Conservation (phyloP, 2,797 vertebrate genomes). For the Smutsia gigantea region DNA sequence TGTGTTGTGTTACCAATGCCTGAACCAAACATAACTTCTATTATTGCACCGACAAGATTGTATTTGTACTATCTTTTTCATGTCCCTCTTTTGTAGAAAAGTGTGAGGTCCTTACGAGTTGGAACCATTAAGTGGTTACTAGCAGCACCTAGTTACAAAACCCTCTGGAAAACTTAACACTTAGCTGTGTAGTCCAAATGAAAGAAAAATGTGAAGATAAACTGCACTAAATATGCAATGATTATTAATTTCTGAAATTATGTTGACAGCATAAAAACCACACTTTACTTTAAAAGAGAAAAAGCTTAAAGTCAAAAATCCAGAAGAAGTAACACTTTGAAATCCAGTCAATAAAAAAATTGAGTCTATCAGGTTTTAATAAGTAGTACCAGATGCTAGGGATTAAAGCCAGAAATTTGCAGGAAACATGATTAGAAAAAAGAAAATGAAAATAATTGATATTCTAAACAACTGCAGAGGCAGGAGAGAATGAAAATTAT, state of each 20-base stretch:
- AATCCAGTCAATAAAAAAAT: neutral
- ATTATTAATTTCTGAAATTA: conserved; percentile 5
- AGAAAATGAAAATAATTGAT: neutral
- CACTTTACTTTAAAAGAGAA: neutral
- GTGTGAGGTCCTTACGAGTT: neutral
- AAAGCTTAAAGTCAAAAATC: neutral
- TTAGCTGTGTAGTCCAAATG: neutral
- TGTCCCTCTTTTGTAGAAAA: neutral
- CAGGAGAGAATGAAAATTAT: neutral
- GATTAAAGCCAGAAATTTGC: conserved; percentile 12
- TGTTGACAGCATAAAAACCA: neutral
- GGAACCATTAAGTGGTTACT: neutral
- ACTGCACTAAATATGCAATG: neutral
- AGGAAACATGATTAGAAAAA: neutral
- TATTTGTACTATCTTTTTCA: neutral
- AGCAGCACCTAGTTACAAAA: neutral
- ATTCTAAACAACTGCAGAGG: neutral
- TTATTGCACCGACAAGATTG: neutral
- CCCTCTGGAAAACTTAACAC: neutral
- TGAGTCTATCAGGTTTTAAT: neutral
- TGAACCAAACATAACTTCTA: neutral
- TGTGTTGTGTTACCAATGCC: neutral
- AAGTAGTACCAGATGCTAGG: neutral
- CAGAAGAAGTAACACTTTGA: neutral
- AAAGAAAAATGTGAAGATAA: neutral